These are phyloP conservation scores for Dendroctonus valens DNA, from an alignment of 1,140 invertebrate species.

Conservation along the genomic window DNA sequence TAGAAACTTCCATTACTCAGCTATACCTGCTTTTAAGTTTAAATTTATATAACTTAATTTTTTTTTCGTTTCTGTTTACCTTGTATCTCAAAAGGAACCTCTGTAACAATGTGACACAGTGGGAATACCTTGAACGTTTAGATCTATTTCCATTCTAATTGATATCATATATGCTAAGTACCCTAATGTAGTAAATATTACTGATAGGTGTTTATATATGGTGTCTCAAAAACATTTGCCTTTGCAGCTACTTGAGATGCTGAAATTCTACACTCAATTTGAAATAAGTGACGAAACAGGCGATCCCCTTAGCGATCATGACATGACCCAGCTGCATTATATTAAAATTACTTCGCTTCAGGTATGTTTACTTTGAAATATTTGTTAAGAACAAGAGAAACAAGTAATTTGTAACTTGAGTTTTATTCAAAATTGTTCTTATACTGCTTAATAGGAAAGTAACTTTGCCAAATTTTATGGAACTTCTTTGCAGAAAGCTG, in stretches of 20 bases:
- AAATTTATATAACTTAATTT: too few species aligned
- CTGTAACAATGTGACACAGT: too few species aligned
- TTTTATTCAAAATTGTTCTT: not conserved
- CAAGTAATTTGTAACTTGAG: not conserved
- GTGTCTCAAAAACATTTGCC: not conserved
- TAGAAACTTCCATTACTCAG: too few species aligned
- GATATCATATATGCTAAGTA: too few species aligned
- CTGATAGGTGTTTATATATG: too few species aligned
- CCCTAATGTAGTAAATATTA: too few species aligned
- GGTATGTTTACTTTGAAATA: slow-evolving; percentile 53
- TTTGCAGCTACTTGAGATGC: slow-evolving; percentile 86
- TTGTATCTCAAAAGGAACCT: too few species aligned
- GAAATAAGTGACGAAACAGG: slow-evolving; percentile 98
- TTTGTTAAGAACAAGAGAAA: too few species aligned
- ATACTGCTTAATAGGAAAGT: not conserved
- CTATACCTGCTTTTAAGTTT: too few species aligned
- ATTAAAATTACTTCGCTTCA: slow-evolving; percentile 86
- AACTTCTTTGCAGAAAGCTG: slow-evolving; percentile 70
- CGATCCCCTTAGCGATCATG: slow-evolving; percentile 87
- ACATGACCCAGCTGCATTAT: slow-evolving; percentile 93
- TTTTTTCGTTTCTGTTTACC: too few species aligned
- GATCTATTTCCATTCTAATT: too few species aligned
- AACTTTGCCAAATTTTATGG: not conserved
- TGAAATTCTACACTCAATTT: slow-evolving; percentile 96
- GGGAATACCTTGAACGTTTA: too few species aligned